phyloP scores from a whole-genome alignment of 2,888 invertebrate genomes.

The Molorchus minor region DNA sequence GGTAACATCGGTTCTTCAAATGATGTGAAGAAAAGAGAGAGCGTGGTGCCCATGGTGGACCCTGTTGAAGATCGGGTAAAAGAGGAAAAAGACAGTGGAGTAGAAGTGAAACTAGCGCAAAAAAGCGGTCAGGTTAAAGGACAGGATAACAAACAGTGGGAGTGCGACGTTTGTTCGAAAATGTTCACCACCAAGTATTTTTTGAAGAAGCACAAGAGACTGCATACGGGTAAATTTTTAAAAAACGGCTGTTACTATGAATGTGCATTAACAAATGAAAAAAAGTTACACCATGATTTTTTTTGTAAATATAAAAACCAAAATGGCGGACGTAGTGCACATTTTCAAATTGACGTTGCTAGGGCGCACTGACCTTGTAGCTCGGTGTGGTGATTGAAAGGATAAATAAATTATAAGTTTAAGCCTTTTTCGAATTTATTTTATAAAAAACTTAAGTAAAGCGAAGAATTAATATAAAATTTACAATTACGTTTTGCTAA shows the following conservation, averaged over 20 bases:
- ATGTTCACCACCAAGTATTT: constrained; percentile 90
- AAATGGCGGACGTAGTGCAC: too few species aligned
- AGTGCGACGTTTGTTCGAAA: constrained; percentile 85
- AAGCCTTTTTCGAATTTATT: too few species aligned
- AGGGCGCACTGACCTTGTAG: too few species aligned
- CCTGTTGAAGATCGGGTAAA: background rate
- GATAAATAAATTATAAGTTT: too few species aligned
- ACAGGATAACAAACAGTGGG: constrained; percentile 80
- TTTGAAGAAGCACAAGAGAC: constrained; percentile 85
- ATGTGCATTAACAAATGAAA: too few species aligned
- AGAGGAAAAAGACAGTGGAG: constrained; percentile 1
- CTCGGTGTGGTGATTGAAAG: too few species aligned
- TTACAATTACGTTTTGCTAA: too few species aligned
- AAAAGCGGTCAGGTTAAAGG: constrained; percentile 20
- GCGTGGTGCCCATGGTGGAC: constrained; percentile 10
- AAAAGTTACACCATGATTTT: background rate
- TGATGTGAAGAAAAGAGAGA: constrained; percentile 1
- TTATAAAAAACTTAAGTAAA: too few species aligned
- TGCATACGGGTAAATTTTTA: constrained; percentile 80
- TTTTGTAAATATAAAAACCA: too few species aligned
- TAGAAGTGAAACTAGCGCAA: constrained; percentile 8
- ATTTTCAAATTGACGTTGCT: too few species aligned
- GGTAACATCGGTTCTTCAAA: background rate
- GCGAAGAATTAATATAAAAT: too few species aligned
- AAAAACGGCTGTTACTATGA: too few species aligned